phyloP scores from a whole-genome alignment of 35 echinoderm and acorn worm species.

The Stichopus chloronotus region DNA sequence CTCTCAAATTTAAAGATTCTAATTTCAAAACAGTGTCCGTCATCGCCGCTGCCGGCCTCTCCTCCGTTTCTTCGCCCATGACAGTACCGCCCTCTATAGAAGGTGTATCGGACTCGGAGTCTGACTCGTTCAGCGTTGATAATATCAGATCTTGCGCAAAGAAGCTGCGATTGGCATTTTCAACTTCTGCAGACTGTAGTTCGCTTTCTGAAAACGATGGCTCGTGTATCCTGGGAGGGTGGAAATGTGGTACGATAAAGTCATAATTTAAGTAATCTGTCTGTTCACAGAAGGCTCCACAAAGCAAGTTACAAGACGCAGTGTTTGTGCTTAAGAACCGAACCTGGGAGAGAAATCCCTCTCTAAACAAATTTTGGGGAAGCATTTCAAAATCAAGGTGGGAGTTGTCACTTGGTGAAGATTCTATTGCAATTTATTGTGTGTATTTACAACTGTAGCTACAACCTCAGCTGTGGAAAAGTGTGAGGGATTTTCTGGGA shows the following conservation, averaged over 20 bases:
- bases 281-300: too few relatives aligned
- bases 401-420: too few relatives aligned
- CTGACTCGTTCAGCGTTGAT: slow-evolving; percentile 94
- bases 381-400: too few relatives aligned
- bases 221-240: slow-evolving; percentile 91
- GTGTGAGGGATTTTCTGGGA: too few relatives aligned
- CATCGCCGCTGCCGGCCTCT: slow-evolving; percentile 43
- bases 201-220: slow-evolving; percentile 88
- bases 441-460: too few relatives aligned
- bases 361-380: too few relatives aligned
- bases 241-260: background rate
- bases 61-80: slow-evolving; percentile 46
- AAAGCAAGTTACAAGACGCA: background rate
- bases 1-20: slow-evolving; percentile 97
- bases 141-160: slow-evolving; percentile 98
- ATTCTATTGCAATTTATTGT: too few relatives aligned
- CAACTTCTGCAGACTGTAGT: slow-evolving; percentile 85
- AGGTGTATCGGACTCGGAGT: slow-evolving; percentile 71
- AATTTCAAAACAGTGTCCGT: slow-evolving; percentile 69
- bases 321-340: too few relatives aligned
- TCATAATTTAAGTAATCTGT: too few relatives aligned
- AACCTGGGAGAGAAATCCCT: too few relatives aligned
- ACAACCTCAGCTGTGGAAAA: too few relatives aligned
- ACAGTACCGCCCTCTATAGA: slow-evolving; percentile 55
- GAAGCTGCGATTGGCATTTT: slow-evolving; percentile 98